Conservation (phyloP, 1,140 invertebrate genomes). For the Drosophila mayri region DNA sequence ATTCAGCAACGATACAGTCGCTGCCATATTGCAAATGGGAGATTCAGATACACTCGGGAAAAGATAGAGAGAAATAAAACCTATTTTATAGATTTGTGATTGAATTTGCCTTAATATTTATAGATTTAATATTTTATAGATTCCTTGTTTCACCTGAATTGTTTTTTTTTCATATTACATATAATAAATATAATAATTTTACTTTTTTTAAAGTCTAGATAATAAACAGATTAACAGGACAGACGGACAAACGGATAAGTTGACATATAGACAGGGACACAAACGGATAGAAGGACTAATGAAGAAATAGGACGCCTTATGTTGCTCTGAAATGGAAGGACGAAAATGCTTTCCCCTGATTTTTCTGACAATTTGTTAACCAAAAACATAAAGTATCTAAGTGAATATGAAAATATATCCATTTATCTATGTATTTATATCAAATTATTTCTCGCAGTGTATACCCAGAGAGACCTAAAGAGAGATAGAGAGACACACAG, state of each 20-base stretch:
- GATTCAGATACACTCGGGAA: conserved; percentile 21
- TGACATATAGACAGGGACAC: too few relatives aligned
- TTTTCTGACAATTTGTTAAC: neutral
- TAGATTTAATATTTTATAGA: too few relatives aligned
- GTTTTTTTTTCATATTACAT: neutral
- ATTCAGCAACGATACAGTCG: conserved; percentile 25
- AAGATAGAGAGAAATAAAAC: neutral
- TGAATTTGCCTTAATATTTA: too few relatives aligned
- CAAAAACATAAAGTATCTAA: neutral
- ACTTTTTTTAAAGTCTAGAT: neutral
- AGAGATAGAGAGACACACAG: conserved; percentile 15
- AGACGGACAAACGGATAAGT: neutral
- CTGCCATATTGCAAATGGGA: conserved; percentile 74
- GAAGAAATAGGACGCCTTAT: too few relatives aligned
- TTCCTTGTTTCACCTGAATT: neutral
- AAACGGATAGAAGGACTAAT: too few relatives aligned
- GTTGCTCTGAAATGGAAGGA: too few relatives aligned
- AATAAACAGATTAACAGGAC: neutral
- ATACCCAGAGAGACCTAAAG: neutral
- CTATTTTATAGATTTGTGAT: neutral
- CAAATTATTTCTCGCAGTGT: neutral
- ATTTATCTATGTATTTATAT: neutral
- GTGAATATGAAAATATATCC: neutral
- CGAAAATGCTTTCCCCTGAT: neutral
- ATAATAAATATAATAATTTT: neutral